phyloP scores from a whole-genome alignment of 23 tunicate genomes.

The Diplosoma virens region DNA sequence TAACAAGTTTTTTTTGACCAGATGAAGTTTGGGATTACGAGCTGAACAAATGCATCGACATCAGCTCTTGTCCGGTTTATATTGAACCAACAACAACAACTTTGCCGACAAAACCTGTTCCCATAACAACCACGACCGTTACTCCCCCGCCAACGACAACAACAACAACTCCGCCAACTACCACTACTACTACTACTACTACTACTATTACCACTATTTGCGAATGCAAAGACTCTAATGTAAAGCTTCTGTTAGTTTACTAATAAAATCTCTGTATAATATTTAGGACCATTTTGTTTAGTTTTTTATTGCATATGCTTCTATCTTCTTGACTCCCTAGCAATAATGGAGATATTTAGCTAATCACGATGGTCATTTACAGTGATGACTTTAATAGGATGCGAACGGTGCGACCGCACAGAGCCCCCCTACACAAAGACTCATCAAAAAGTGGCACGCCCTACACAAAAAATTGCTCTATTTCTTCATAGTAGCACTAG shows the following conservation, averaged over 20 bases:
- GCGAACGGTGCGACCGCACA: too few species aligned
- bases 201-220: slow-evolving; percentile 30
- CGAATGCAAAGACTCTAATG: slow-evolving; percentile 53
- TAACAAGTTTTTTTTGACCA: slow-evolving; percentile 5
- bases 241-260: not conserved
- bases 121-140: slow-evolving; percentile 28
- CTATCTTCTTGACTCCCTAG: too few species aligned
- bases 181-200: slow-evolving; percentile 1
- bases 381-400: too few species aligned
- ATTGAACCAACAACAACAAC: slow-evolving; percentile 40
- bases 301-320: too few species aligned
- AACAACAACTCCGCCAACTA: not conserved
- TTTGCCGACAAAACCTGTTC: slow-evolving; percentile 1
- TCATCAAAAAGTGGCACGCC: too few species aligned
- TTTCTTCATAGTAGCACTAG: too few species aligned
- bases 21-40: slow-evolving; percentile 87
- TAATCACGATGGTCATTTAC: too few species aligned
- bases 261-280: too few species aligned
- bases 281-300: too few species aligned
- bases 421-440: too few species aligned
- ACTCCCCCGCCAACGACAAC: slow-evolving; percentile 20
- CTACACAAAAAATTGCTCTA: too few species aligned
- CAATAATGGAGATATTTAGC: too few species aligned
- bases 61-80: slow-evolving; percentile 54
- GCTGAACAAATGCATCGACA: slow-evolving; percentile 42